phyloP scores from a whole-genome alignment of 2,888 invertebrate genomes.

The Saturnia japonica region DNA sequence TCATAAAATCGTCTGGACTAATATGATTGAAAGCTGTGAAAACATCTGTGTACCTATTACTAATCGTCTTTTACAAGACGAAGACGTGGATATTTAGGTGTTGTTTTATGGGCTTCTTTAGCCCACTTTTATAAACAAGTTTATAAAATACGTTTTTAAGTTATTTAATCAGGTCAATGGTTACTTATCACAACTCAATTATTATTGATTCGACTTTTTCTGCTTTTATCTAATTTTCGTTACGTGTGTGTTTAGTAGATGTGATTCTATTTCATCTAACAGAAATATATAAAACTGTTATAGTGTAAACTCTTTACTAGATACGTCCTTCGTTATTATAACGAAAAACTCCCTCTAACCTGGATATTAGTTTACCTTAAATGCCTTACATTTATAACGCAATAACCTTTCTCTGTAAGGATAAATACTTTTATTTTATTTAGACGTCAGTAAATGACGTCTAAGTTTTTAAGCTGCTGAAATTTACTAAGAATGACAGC shows the following conservation, averaged over 20 bases:
- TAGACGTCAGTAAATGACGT: no score
- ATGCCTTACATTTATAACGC: no score
- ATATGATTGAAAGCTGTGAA: conserved; percentile 17
- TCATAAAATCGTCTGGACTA: conserved; percentile 2
- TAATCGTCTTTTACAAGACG: background rate
- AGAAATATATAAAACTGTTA: background rate
- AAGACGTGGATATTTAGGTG: background rate
- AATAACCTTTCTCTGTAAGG: no score
- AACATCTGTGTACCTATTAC: conserved; percentile 3
- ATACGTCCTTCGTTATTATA: no score
- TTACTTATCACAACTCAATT: background rate
- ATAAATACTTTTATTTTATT: no score
- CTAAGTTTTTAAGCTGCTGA: no score
- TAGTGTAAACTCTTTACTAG: no score
- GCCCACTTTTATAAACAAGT: background rate
- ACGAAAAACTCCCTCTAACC: no score
- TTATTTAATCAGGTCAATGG: background rate
- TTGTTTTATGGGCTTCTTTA: background rate
- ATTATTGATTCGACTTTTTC: background rate
- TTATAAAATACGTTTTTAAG: no score
- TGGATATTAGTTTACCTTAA: no score
- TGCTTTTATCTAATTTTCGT: no score
- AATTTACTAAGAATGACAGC: no score
- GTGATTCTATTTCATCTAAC: background rate
- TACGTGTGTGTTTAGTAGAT: background rate